phyloP scores from a whole-genome alignment of 2,113 vertebrate genomes.

The Lophius piscatorius region DNA sequence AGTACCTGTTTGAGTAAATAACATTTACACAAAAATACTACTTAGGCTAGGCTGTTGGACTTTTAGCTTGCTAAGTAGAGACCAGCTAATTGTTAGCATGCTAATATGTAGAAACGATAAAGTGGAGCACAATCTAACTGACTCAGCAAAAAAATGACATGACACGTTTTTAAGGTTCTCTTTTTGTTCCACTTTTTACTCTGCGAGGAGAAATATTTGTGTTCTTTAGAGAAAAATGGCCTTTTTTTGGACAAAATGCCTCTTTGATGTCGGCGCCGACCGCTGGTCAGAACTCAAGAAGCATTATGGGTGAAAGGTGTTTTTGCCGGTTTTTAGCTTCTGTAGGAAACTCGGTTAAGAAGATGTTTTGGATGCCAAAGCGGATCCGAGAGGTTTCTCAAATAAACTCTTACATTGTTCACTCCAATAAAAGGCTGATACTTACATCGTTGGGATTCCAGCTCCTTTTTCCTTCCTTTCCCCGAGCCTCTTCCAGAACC shows the following conservation, averaged over 20 bases:
- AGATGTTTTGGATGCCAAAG: conserved; percentile 70
- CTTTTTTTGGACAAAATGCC: conserved; percentile 31
- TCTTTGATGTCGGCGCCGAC: conserved; percentile 21
- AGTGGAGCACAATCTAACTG: too few species aligned
- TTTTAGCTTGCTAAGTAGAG: too few species aligned
- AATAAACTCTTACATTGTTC: conserved; percentile 73
- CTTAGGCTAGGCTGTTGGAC: too few species aligned
- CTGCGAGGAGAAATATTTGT: background rate
- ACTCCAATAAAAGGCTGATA: conserved; percentile 79
- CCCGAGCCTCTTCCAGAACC: too few species aligned
- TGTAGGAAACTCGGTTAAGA: conserved; percentile 65
- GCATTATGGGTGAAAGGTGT: conserved; percentile 22
- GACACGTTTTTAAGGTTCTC: too few species aligned
- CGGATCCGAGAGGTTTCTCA: conserved; percentile 69
- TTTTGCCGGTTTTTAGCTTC: conserved; percentile 41
- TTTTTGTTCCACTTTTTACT: too few species aligned
- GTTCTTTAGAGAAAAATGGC: conserved; percentile 21
- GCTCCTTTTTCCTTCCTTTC: background rate
- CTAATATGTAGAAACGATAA: background rate
- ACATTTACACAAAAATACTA: too few species aligned
- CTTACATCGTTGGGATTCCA: conserved; percentile 53
- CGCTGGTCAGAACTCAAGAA: conserved; percentile 26
- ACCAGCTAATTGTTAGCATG: background rate
- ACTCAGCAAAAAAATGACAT: too few species aligned
- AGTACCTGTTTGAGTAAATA: too few species aligned